Conservation (phyloP, 2,797 vertebrate species). For the Urocyon cinereoargenteus region DNA sequence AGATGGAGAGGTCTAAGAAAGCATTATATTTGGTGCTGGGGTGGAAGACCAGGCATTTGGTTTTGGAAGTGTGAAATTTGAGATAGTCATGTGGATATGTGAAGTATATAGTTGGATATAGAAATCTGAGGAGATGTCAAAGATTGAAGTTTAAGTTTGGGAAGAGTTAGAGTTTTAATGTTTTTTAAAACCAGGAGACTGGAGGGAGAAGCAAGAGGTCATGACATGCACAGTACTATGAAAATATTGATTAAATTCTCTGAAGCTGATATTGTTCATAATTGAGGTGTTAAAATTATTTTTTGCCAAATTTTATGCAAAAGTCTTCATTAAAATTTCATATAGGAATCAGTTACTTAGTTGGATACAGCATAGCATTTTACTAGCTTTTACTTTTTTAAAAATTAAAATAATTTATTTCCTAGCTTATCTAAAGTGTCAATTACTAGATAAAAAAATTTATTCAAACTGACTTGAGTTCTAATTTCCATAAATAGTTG, state of each 20-base stretch:
- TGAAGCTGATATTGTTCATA: slow-evolving; percentile 68
- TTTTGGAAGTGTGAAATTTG: slow-evolving; percentile 38
- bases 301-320: slow-evolving; percentile 65
- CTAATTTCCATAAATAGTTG: slow-evolving; percentile 51
- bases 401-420: slow-evolving; percentile 52
- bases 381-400: slow-evolving; percentile 26
- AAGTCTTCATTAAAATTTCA: slow-evolving; percentile 73
- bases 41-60: not conserved
- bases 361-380: slow-evolving; percentile 7
- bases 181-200: slow-evolving; percentile 19
- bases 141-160: slow-evolving; percentile 44
- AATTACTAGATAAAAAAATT: slow-evolving; percentile 65
- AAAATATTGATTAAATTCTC: slow-evolving; percentile 56
- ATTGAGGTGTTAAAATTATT: slow-evolving; percentile 51
- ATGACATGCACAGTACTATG: not conserved
- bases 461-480: slow-evolving; percentile 59
- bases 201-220: slow-evolving; percentile 22
- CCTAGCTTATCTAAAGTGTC: slow-evolving; percentile 57
- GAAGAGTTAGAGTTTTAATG: slow-evolving; percentile 18
- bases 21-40: not conserved
- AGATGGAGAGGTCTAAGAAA: not conserved
- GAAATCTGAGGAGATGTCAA: not conserved
- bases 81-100: not conserved
- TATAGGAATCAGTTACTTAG: slow-evolving; percentile 57
- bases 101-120: not conserved